These are phyloP conservation scores for Leptobrachium ailaonicum DNA, from an alignment of 2,113 vertebrate species.

Conservation along the genomic window DNA sequence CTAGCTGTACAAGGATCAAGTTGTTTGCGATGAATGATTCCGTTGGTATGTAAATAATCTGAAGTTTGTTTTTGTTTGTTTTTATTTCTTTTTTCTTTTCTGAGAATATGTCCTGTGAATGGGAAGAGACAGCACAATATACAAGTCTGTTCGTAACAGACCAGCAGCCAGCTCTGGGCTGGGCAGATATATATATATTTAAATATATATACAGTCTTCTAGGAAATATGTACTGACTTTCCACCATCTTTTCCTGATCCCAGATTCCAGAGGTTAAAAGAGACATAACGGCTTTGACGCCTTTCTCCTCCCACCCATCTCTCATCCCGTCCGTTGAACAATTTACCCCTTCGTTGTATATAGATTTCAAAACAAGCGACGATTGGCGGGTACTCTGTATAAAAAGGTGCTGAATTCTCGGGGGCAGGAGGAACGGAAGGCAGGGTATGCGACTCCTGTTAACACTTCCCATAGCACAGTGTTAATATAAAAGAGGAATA, in stretches of 20 bases:
- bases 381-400: slow-evolving; percentile 29
- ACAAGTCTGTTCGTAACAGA: not conserved
- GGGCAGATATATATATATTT: not conserved
- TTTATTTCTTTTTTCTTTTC: not conserved
- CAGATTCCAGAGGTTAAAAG: not conserved
- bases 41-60: slow-evolving; percentile 43
- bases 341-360: slow-evolving; percentile 25
- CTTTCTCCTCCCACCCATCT: slow-evolving; percentile 7
- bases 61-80: not conserved
- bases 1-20: slow-evolving; percentile 38
- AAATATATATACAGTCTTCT: not conserved
- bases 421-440: slow-evolving; percentile 9
- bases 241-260: slow-evolving; percentile 4
- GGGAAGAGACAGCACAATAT: slow-evolving; percentile 47
- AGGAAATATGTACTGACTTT: not conserved
- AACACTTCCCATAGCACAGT: not conserved
- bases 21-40: slow-evolving; percentile 33
- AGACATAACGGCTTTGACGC: not conserved
- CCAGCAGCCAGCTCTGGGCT: not conserved
- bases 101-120: slow-evolving; percentile 40
- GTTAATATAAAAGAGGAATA: not conserved
- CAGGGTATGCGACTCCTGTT: slow-evolving; percentile 16
- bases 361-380: slow-evolving; percentile 18
- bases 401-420: slow-evolving; percentile 9
- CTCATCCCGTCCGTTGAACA: slow-evolving; percentile 11